phyloP scores from a whole-genome alignment of 2,888 invertebrate species.

The Epinotia brunnichana region DNA sequence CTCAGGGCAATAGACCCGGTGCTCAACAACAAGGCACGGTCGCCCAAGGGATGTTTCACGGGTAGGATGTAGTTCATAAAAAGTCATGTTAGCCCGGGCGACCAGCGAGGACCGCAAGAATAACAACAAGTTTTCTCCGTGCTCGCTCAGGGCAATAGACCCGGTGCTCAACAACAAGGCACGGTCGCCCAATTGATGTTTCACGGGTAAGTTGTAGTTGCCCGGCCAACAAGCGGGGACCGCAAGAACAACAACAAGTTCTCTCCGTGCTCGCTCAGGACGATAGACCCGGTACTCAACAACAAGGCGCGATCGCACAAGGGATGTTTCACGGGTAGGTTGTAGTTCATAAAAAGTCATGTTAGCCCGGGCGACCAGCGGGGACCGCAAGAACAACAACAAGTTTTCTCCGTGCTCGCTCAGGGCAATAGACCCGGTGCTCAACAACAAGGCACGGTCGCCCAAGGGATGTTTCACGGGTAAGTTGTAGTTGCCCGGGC shows the following conservation, averaged over 20 bases:
- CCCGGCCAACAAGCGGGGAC: slow-evolving; percentile 98
- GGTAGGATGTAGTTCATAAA: slow-evolving; percentile 80
- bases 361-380: slow-evolving; percentile 99
- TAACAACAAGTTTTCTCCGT: slow-evolving; percentile 98
- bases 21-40: slow-evolving; percentile 94
- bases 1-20: slow-evolving; percentile 96
- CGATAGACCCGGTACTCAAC: slow-evolving; percentile 96
- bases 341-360: too few species aligned
- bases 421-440: slow-evolving; percentile 94
- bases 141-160: slow-evolving; percentile 95
- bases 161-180: slow-evolving; percentile 96
- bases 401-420: slow-evolving; percentile 98
- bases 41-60: slow-evolving; percentile 95
- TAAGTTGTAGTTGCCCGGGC: background rate
- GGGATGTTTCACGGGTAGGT: slow-evolving; percentile 94
- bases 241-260: slow-evolving; percentile 99
- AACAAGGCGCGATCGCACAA: slow-evolving; percentile 94
- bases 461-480: slow-evolving; percentile 88
- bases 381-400: slow-evolving; percentile 98
- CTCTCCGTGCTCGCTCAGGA: slow-evolving; percentile 95
- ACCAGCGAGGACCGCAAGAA: slow-evolving; percentile 99
- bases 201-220: slow-evolving; percentile 87
- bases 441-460: slow-evolving; percentile 95
- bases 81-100: slow-evolving; percentile 99
- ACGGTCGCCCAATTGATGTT: slow-evolving; percentile 94